A percentile compares a stretch with the other conserved stretches of the same genome.
Conservation (phyloP, 2,797 vertebrate species). For the Tiaroga cobitis region DNA sequence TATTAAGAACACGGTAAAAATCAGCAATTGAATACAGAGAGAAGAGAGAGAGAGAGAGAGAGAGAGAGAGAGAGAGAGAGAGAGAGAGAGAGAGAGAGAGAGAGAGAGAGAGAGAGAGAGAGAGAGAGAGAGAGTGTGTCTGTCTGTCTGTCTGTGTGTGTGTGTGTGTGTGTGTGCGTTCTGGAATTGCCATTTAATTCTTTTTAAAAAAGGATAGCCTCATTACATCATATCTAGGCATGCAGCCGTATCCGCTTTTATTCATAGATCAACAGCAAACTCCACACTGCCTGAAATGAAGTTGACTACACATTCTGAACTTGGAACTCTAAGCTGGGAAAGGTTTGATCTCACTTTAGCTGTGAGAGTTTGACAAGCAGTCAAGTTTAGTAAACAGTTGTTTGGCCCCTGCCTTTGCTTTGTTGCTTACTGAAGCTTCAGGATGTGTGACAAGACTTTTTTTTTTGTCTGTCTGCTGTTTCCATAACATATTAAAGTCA, state of each 20-base stretch:
- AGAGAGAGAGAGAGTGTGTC: no score
- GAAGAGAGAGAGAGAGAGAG: no score
- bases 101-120: no score
- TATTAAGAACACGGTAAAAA: no score
- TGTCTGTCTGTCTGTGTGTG: no score
- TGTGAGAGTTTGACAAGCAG: constrained; percentile 43
- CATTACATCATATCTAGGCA: not conserved
- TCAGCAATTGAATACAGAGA: no score
- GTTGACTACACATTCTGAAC: constrained; percentile 15
- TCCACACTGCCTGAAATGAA: not conserved
- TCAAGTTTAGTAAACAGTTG: constrained; percentile 30
- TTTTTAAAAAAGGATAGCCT: constrained; percentile 2
- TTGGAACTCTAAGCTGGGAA: constrained; percentile 3
- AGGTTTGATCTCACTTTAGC: constrained; percentile 46
- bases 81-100: no score
- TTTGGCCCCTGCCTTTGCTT: constrained; percentile 33
- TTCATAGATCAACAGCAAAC: constrained; percentile 4
- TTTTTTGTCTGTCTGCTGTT: constrained; percentile 8
- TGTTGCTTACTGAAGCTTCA: constrained; percentile 23
- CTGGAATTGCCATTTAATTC: not conserved
- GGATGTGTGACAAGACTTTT: constrained; percentile 29
- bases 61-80: no score
- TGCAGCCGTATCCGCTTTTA: not conserved
- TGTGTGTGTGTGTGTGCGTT: no score
- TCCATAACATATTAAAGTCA: constrained; percentile 48